A percentile compares a stretch with the other conserved stretches of the same genome.
phyloP scores from a whole-genome alignment of 2,797 vertebrate species.

The Acrossocheilus fasciatus region DNA sequence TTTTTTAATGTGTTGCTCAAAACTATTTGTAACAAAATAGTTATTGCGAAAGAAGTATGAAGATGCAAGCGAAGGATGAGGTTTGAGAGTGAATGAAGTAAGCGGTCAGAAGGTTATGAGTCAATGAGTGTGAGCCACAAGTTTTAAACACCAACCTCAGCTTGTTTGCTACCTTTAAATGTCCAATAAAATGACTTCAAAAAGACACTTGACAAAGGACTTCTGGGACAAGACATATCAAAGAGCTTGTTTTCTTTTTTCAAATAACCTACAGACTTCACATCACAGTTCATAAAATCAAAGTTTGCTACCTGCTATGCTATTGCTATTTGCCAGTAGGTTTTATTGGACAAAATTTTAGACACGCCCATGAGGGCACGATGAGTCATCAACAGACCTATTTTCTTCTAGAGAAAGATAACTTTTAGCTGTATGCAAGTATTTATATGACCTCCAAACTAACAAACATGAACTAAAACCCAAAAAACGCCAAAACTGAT shows the following conservation, averaged over 20 bases:
- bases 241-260: not conserved
- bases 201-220: not conserved
- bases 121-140: slow-evolving; percentile 32
- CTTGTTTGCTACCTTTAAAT: slow-evolving; percentile 18
- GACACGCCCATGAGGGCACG: not conserved
- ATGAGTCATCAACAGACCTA: not conserved
- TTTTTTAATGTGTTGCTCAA: not conserved
- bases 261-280: not conserved
- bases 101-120: slow-evolving; percentile 33
- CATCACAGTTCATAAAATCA: not conserved
- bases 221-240: not conserved
- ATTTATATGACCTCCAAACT: not conserved
- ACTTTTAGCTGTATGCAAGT: not conserved
- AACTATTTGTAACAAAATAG: slow-evolving; percentile 16
- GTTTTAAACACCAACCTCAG: slow-evolving; percentile 13
- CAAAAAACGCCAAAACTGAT: not conserved
- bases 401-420: not conserved
- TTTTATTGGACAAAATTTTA: not conserved
- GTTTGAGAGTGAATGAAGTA: slow-evolving; percentile 38
- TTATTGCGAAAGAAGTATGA: slow-evolving; percentile 1
- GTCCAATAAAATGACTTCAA: not conserved
- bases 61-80: slow-evolving; percentile 6
- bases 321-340: not conserved
- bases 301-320: not conserved
- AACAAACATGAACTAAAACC: not conserved